Conservation (phyloP, 2,113 vertebrate genomes). For the rabbit (Oryctolagus cuniculus) region mOryCun1.1 NC_091438.1:139431501-139432000, state of each 20-base stretch:
- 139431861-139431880: neutral
- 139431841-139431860: neutral
- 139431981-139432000: neutral
- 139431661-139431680: slow-evolving; percentile 37
- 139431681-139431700: slow-evolving; percentile 64
- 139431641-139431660: slow-evolving; percentile 61
- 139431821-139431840: neutral
- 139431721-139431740: slow-evolving; percentile 47
- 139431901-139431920: neutral
- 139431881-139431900: slow-evolving; percentile 15
- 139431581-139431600: slow-evolving; percentile 85
- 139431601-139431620: slow-evolving; percentile 74
- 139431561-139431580: slow-evolving; percentile 79
- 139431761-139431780: slow-evolving; percentile 41
- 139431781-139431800: slow-evolving; percentile 24
- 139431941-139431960: neutral
- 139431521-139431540: slow-evolving; percentile 70
- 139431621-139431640: slow-evolving; percentile 82
- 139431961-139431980: neutral
- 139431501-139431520: slow-evolving; percentile 83
- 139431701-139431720: slow-evolving; percentile 66
- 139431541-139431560: slow-evolving; percentile 58
- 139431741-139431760: slow-evolving; percentile 69
- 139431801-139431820: neutral
- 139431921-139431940: neutral